Evolutionary conservation across 2,113 vertebrate species (phyloP).

Genomic region (Strix aluco): DNA sequence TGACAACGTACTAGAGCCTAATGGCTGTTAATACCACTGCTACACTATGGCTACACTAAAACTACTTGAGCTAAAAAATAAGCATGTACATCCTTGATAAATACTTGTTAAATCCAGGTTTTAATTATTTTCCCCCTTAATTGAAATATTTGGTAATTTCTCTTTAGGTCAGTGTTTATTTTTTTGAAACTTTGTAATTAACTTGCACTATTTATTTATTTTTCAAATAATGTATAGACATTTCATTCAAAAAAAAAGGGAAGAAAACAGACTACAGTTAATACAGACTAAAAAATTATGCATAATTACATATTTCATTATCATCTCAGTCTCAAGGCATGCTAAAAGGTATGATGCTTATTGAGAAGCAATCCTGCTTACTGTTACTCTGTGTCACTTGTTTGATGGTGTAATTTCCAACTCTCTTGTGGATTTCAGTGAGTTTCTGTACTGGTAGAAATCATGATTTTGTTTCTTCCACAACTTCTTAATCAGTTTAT

Average conservation of each 20-base stretch:
- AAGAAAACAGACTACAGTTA: background rate
- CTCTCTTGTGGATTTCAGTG: background rate
- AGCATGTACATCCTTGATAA: background rate
- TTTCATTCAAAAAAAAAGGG: accelerated
- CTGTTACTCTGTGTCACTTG: background rate
- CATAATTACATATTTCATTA: background rate
- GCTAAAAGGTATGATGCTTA: background rate
- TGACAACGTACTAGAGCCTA: background rate
- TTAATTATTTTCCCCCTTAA: background rate
- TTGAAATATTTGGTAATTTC: background rate
- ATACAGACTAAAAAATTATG: background rate
- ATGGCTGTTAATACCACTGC: background rate
- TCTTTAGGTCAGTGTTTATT: background rate
- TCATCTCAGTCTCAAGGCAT: background rate
- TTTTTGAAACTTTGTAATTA: background rate
- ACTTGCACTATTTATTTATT: background rate
- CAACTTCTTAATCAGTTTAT: background rate
- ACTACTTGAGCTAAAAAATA: background rate
- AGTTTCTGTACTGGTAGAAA: background rate
- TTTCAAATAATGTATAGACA: background rate
- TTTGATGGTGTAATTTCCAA: background rate
- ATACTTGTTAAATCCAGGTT: background rate
- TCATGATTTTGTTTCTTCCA: background rate
- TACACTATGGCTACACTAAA: background rate
- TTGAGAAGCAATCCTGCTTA: background rate